Conservation (phyloP, 2,888 invertebrate species). For the Sarcophaga carnaria region DNA sequence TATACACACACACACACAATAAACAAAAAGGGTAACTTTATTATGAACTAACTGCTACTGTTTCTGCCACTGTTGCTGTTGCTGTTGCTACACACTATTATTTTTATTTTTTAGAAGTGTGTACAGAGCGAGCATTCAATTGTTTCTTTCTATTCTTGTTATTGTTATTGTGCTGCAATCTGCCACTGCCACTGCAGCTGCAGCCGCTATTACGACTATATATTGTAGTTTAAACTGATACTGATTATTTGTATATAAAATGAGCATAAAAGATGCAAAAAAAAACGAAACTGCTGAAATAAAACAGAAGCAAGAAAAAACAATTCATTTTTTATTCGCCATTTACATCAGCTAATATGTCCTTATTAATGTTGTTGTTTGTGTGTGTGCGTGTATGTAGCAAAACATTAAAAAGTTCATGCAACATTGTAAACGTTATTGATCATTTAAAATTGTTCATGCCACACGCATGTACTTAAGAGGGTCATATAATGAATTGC, state of each 20-base stretch:
- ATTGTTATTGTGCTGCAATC: not conserved
- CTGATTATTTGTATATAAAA: constrained; percentile 5
- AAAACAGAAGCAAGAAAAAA: not conserved
- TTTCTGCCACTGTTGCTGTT: constrained; percentile 10
- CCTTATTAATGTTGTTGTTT: not conserved
- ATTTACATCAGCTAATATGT: constrained; percentile 12
- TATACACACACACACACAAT: constrained; percentile 4
- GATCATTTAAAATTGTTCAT: not conserved
- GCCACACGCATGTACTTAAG: not conserved
- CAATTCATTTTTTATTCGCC: not conserved
- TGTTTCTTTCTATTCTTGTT: constrained; percentile 24
- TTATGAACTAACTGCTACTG: constrained; percentile 10
- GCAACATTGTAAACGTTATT: not conserved
- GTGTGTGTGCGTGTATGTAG: not conserved
- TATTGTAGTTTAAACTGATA: constrained; percentile 14
- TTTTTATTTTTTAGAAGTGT: constrained; percentile 41
- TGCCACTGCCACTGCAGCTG: not conserved
- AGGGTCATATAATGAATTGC: not conserved
- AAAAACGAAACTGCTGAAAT: not conserved
- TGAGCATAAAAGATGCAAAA: not conserved
- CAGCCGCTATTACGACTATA: not conserved
- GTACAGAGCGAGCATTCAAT: constrained; percentile 14
- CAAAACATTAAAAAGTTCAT: not conserved
- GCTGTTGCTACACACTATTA: not conserved
- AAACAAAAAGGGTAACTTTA: constrained; percentile 54